Percentiles rank a stretch among this genome's conserved stretches.
These are phyloP conservation scores for Harpalus rufipes DNA, from an alignment of 2,888 invertebrate species.

Conservation along the genomic window DNA sequence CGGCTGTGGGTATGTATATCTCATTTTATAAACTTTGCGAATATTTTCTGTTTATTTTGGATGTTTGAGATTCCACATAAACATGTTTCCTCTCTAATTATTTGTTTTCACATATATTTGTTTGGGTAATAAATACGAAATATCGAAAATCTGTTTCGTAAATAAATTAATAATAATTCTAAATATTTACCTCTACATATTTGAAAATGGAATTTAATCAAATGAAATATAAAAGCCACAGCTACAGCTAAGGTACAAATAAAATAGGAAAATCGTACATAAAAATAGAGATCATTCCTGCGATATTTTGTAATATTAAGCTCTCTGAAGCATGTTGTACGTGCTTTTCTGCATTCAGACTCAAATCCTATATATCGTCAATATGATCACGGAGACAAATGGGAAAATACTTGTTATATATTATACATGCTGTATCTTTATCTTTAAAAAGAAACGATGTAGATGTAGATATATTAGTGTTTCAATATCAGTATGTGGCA, in stretches of 20 bases:
- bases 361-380: slow-evolving; percentile 15
- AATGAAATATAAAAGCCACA: not conserved
- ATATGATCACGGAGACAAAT: slow-evolving; percentile 11
- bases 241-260: not conserved
- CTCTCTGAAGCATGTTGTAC: not conserved
- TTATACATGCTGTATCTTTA: not conserved
- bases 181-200: not conserved
- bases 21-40: not conserved
- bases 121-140: not conserved
- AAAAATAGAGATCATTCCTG: not conserved
- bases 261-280: not conserved
- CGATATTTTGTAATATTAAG: not conserved
- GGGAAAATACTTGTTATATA: not conserved
- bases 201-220: not conserved
- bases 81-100: not conserved
- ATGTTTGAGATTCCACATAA: not conserved
- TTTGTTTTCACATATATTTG: not conserved
- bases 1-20: no score
- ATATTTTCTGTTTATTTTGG: not conserved
- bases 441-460: not conserved
- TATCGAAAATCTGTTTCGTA: not conserved
- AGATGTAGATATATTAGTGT: not conserved
- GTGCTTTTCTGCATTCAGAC: slow-evolving; percentile 20
- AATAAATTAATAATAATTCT: not conserved
- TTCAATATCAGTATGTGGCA: not conserved